A percentile compares a stretch with the other conserved stretches of the same genome.
Conservation (phyloP, 2,113 vertebrate genomes). For the Phoenicopterus ruber region DNA sequence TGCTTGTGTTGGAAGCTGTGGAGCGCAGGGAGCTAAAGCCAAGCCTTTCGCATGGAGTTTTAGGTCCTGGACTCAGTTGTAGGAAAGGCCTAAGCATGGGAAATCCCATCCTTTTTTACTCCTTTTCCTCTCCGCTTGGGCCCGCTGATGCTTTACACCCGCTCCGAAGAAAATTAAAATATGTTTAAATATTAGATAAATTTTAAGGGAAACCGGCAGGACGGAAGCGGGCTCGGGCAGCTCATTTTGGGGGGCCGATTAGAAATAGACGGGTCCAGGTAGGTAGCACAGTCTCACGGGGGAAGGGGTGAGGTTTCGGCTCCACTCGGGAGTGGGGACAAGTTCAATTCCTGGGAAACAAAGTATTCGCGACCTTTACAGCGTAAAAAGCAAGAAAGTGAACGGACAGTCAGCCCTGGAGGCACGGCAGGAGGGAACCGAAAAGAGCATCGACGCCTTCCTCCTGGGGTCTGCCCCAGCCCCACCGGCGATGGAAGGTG, state of each 20-base stretch:
- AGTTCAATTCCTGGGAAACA: not conserved
- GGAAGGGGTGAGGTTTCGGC: not conserved
- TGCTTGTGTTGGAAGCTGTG: not conserved
- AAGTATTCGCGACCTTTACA: not conserved
- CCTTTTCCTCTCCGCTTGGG: not conserved
- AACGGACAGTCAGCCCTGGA: too few relatives aligned
- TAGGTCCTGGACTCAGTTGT: not conserved
- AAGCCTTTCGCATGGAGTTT: not conserved
- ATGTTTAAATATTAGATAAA: not conserved
- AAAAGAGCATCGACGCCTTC: not conserved
- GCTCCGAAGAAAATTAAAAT: not conserved
- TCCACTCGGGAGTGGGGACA: not conserved
- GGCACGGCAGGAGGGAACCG: not conserved
- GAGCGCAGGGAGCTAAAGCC: not conserved
- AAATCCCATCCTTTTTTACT: not conserved
- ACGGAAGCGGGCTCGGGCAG: not conserved
- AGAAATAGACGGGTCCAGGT: not conserved
- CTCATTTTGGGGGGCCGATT: fast-evolving
- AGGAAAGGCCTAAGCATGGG: not conserved
- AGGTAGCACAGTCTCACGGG: not conserved
- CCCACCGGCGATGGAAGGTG: not conserved
- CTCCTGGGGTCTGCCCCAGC: not conserved
- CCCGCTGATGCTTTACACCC: not conserved
- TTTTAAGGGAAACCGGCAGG: not conserved
- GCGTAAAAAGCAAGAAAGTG: not conserved